Evolutionary conservation across 2,113 vertebrate species (phyloP).

Genomic region (Urocynchramus pylzowi): DNA sequence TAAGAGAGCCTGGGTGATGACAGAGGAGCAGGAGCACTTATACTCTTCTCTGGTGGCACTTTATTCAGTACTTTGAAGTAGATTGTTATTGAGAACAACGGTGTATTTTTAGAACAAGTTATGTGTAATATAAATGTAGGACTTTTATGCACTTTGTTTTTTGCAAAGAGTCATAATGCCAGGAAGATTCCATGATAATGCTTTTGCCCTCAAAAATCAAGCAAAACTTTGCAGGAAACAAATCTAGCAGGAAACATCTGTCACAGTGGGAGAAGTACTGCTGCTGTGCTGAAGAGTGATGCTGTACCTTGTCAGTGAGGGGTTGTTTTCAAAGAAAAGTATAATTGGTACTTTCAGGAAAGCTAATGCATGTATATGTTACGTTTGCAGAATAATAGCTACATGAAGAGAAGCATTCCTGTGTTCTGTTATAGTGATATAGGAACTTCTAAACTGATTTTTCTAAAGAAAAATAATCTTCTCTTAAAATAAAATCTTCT

Average conservation of each 20-base stretch:
- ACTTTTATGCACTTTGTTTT: not conserved
- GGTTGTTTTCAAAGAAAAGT: not conserved
- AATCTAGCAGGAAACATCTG: not conserved
- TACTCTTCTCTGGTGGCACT: not conserved
- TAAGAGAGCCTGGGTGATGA: not conserved
- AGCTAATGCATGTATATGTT: too few species aligned
- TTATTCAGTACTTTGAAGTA: not conserved
- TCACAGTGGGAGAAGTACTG: not conserved
- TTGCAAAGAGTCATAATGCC: not conserved
- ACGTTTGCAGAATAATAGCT: not conserved
- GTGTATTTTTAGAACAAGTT: constrained; percentile 11
- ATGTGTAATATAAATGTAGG: not conserved
- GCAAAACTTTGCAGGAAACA: not conserved
- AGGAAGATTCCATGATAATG: not conserved
- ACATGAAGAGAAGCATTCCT: not conserved
- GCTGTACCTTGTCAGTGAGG: not conserved
- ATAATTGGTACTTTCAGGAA: too few species aligned
- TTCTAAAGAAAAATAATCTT: not conserved
- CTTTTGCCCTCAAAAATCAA: not conserved
- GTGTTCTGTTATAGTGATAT: not conserved
- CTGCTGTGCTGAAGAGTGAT: not conserved
- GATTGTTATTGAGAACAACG: not conserved
- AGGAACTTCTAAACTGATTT: not conserved
- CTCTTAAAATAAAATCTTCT: too few species aligned
- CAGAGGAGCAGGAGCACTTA: not conserved